Evolutionary conservation across 2,113 vertebrate genomes (phyloP), one percentile per base, ranked within the genome.

Genomic region (Maccullochella peelii): DNA sequence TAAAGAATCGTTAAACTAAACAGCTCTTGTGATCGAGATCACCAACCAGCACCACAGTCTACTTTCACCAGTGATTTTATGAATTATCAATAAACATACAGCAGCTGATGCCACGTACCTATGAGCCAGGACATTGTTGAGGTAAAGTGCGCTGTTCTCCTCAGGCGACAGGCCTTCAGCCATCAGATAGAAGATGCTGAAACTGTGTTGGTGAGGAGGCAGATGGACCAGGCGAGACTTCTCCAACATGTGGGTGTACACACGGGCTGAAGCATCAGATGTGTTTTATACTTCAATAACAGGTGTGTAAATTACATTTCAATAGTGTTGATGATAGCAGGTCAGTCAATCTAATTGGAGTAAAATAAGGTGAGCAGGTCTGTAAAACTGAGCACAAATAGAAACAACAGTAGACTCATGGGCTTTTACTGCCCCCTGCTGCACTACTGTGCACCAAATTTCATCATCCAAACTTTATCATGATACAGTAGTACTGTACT

Each of bases 161-260:
- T 99, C 97, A 6, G 95, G 80, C 25, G 97, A 96, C 65, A 98
- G 83, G 2, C 97, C 97, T 67, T 98, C 97, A 91, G 96, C 96
- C 96, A 99, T 94, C 92, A 97, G 88, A 88, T 97, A 95, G 94
- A 99, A 98, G 89, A 99, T 89, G 89, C 93, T 95, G 85, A 99
- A 99, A 91, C 95, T 98, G 85, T 95, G 95, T 84, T 99, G 97
- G 42, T 96, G 96, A 68, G 91, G 93, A 68, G 94, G 94, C 25
- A 94, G 94, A 36, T 86, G 90, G 87, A 97, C 74, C 11, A 98
- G 94, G 52, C 97, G 96, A 30, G 97, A 95, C 93, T 97, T 99
- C 95, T 99, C 97, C 93, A 99, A 94, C 96, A 98, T 97, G 73
- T 98, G 97, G 0, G 96, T 94, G 92, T 95, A 93, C 44, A 94